phyloP scores from a whole-genome alignment of 1,140 invertebrate genomes.

The Heliconius hermathena region DNA sequence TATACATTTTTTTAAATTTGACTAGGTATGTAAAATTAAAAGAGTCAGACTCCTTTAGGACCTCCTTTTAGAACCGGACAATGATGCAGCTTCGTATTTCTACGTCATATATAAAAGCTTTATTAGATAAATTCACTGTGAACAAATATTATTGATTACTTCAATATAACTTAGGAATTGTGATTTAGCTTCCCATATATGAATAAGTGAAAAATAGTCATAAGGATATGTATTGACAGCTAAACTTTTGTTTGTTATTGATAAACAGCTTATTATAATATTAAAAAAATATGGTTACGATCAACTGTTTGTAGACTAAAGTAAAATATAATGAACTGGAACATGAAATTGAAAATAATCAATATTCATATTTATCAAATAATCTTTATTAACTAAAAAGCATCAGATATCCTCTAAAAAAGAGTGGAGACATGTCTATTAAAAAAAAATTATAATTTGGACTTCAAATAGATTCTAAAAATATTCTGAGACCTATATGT shows the following conservation, averaged over 20 bases:
- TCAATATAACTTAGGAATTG: constrained; percentile 55
- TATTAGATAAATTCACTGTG: constrained; percentile 52
- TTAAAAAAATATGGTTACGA: not conserved
- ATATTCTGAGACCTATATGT: not conserved
- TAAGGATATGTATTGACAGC: constrained; percentile 11
- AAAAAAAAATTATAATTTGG: constrained; percentile 16
- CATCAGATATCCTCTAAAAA: not conserved
- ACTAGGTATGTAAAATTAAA: not conserved
- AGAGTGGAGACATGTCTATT: not conserved
- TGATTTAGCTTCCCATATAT: constrained; percentile 46
- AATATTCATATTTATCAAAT: too few relatives aligned
- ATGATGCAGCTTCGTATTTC: constrained; percentile 43
- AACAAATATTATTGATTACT: constrained; percentile 63
- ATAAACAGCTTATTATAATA: constrained; percentile 11
- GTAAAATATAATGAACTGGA: not conserved
- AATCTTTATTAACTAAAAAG: too few relatives aligned
- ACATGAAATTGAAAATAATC: not conserved
- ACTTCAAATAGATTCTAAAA: constrained; percentile 67
- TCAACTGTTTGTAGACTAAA: not conserved
- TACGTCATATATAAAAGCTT: constrained; percentile 56
- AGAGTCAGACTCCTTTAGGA: constrained; percentile 1
- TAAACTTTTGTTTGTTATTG: not conserved
- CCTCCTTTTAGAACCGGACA: constrained; percentile 18
- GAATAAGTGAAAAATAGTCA: constrained; percentile 34
- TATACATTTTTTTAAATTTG: not conserved